Conservation (phyloP, 2,888 invertebrate genomes). For the Anticlea derivata region DNA sequence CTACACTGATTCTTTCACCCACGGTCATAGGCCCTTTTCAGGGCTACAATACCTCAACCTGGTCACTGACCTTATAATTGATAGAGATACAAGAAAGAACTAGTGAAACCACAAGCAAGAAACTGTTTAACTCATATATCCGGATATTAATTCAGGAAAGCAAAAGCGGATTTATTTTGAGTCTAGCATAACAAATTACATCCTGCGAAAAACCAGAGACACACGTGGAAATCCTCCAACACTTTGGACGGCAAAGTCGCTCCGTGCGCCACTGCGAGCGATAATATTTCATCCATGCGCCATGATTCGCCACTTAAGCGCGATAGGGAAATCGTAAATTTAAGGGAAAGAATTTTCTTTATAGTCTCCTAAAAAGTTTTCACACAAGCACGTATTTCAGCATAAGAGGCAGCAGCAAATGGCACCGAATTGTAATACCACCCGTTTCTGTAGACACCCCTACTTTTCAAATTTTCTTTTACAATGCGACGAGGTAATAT, state of each 20-base stretch:
- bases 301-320: slow-evolving; percentile 76
- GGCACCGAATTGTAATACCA: slow-evolving; percentile 72
- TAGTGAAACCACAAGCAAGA: too few relatives aligned
- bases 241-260: slow-evolving; percentile 42
- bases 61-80: too few relatives aligned
- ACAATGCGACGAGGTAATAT: slow-evolving; percentile 70
- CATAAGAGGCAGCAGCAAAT: slow-evolving; percentile 65
- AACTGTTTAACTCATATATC: slow-evolving; percentile 2
- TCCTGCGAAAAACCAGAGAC: slow-evolving; percentile 30
- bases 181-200: slow-evolving; percentile 36
- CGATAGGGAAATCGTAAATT: slow-evolving; percentile 80
- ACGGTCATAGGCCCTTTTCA: too few relatives aligned
- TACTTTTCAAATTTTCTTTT: slow-evolving; percentile 71
- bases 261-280: slow-evolving; percentile 54
- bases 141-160: slow-evolving; percentile 11
- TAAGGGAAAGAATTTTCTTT: slow-evolving; percentile 73
- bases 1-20: too few relatives aligned
- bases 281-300: slow-evolving; percentile 73
- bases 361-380: slow-evolving; percentile 72
- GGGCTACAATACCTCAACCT: too few relatives aligned
- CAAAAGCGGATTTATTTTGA: slow-evolving; percentile 29
- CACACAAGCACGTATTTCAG: slow-evolving; percentile 66
- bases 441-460: slow-evolving; percentile 65
- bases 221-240: slow-evolving; percentile 44
- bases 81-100: too few relatives aligned